Base-by-base conservation (phyloP, 37 sponge, comb jelly and placozoan species). In the Agelas oroides region DNA sequence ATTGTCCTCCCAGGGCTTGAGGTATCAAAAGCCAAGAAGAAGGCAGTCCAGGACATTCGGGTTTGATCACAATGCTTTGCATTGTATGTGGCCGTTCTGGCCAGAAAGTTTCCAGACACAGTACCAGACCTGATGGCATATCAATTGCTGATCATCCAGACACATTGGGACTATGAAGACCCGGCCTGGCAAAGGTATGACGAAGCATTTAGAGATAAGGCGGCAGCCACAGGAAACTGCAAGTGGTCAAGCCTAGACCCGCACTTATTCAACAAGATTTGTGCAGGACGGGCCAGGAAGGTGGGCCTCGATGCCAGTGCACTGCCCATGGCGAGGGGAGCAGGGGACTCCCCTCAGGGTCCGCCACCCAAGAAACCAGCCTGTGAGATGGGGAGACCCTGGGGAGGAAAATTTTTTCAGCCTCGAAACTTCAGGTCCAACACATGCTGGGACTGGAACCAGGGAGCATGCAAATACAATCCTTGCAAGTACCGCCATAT, bases 1-100 rank as follows among this genome's bases (percentile, higher is more conserved):
- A 35, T 71, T n/a, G 72, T 71, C 24, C 72, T 71, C 2, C 72
- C 72, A 5, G 72, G 72, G 41, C n/a, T 71, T 1, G 72, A 71
- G 72, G 72, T 71, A 8, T 17, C 72, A 3, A n/a, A 71, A 21
- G 37, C 53, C 21, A 31, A 35, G 15, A 71, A 71, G 52, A 71
- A 39, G 52, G 41, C 72, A 18, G 36, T 71, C 21, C 20, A 71
- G n/a, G n/a, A 41, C 72, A 71, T 71, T 21, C 21, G 23, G 37
- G 36, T 41, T 3, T 71, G 72, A 53, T 8, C 37, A 41, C 72
- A 71, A 21, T 71, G 72, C 52, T 71, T 46, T 13, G 72, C 52
- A 12, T 18, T 31, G 52, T 71, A 46, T 53, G 36, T 35, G 72
- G 72, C 72, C 1, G 72, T 35, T 5, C 31, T 71, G 41, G 52